These are phyloP conservation scores for Pseudopleuronectes americanus DNA, from an alignment of 2,797 vertebrate genomes.

Conservation along the genomic window DNA sequence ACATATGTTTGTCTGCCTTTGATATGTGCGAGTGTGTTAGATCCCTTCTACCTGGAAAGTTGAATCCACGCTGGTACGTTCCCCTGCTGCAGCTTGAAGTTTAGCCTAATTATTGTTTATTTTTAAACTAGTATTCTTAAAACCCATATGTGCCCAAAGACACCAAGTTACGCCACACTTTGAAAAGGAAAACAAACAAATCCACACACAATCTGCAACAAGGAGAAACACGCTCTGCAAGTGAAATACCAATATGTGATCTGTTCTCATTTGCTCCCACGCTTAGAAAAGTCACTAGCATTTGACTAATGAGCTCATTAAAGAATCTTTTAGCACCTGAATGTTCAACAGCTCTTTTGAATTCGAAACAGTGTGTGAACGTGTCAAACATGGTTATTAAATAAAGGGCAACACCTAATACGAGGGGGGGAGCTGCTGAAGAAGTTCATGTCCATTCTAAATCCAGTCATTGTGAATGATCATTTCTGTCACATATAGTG, in stretches of 20 bases:
- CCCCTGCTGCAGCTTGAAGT: conserved; percentile 26
- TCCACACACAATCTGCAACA: background rate
- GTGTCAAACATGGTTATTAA: background rate
- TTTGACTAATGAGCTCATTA: conserved; percentile 61
- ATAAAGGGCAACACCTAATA: background rate
- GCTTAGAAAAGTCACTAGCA: conserved; percentile 11
- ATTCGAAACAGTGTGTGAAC: background rate
- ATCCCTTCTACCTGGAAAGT: conserved; percentile 23
- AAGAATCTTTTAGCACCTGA: conserved; percentile 32
- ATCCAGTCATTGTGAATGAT: background rate
- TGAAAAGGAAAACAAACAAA: background rate
- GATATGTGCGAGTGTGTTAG: background rate
- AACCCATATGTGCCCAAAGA: conserved; percentile 7
- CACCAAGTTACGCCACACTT: background rate
- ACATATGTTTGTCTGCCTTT: background rate
- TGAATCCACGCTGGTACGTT: conserved; percentile 11
- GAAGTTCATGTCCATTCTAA: background rate
- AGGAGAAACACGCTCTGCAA: background rate
- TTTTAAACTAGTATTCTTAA: conserved; percentile 56
- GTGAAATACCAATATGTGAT: conserved; percentile 21
- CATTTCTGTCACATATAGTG: too few species aligned
- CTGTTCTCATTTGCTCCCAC: conserved; percentile 20
- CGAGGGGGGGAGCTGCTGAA: background rate
- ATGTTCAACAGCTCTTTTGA: conserved; percentile 7
- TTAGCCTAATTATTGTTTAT: conserved; percentile 59